A percentile compares a stretch with the other conserved stretches of the same genome.
These are phyloP conservation scores for Scleropages formosus DNA, from an alignment of 2,797 vertebrate genomes.

Conservation along the genomic window DNA sequence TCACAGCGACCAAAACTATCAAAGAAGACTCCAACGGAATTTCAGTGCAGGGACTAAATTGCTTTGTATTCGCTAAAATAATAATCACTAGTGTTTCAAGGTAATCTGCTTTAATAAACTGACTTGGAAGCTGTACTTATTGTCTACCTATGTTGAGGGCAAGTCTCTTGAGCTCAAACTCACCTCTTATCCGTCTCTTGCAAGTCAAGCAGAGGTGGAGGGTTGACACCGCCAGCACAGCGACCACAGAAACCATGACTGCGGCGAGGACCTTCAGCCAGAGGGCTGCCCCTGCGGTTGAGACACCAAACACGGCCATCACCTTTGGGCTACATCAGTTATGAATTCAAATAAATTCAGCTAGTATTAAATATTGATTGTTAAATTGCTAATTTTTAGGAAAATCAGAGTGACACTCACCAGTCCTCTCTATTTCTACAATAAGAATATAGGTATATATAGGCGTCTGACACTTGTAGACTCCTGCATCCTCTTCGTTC, in stretches of 20 bases:
- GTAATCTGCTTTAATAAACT: no score
- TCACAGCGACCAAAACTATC: no score
- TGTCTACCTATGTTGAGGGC: no score
- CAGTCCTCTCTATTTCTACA: slow-evolving; percentile 36
- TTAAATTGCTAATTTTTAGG: no score
- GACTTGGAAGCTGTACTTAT: no score
- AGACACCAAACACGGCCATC: background rate
- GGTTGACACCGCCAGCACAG: slow-evolving; percentile 54
- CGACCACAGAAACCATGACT: slow-evolving; percentile 52
- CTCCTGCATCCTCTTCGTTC: slow-evolving; percentile 37
- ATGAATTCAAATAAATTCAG: no score
- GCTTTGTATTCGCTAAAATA: no score
- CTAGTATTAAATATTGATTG: no score
- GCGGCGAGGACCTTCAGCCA: slow-evolving; percentile 61
- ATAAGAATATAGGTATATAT: slow-evolving; percentile 29
- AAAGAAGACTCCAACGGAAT: no score
- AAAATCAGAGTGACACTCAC: slow-evolving; percentile 30
- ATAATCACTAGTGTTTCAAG: no score
- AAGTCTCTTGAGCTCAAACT: slow-evolving; percentile 20
- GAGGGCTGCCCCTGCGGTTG: slow-evolving; percentile 50
- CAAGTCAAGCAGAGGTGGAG: slow-evolving; percentile 55
- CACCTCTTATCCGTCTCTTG: slow-evolving; percentile 57
- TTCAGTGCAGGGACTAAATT: no score
- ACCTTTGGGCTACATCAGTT: no score
- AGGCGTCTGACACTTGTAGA: slow-evolving; percentile 42